Percentiles rank a stretch among this genome's conserved stretches.
phyloP scores from a whole-genome alignment of 2,113 vertebrate species.

The Pedionomus torquatus region DNA sequence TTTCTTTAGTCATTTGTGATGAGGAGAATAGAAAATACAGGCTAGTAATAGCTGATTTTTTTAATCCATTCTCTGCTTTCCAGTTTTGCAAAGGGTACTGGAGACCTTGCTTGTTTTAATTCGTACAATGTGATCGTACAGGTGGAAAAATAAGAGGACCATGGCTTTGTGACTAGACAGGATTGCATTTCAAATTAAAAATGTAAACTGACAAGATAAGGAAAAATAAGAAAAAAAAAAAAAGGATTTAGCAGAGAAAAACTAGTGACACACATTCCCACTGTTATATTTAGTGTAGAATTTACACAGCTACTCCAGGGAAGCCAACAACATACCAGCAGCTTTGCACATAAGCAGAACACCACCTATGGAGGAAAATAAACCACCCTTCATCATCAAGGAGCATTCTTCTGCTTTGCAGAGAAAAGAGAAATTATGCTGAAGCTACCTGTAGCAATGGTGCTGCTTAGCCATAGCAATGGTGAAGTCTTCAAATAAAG shows the following conservation, averaged over 20 bases:
- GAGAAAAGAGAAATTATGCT: neutral
- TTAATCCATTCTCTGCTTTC: neutral
- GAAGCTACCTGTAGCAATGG: neutral
- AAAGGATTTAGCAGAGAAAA: neutral
- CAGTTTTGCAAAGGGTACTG: neutral
- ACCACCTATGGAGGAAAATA: neutral
- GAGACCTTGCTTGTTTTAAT: neutral
- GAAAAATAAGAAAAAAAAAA: neutral
- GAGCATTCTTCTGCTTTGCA: neutral
- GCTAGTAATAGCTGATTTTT: neutral
- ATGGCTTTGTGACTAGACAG: neutral
- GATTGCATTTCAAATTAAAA: neutral
- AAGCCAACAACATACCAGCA: neutral
- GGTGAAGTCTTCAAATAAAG: neutral
- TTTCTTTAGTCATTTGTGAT: neutral
- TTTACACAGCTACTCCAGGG: neutral
- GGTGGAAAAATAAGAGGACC: neutral
- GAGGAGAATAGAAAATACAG: neutral
- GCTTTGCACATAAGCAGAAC: neutral
- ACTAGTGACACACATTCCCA: fast-evolving
- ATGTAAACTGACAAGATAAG: neutral
- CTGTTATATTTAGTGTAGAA: neutral
- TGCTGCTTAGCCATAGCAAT: neutral
- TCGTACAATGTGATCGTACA: neutral
- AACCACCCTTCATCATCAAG: neutral